Percentiles rank a stretch among this genome's conserved stretches.
Evolutionary conservation across 1,140 invertebrate genomes (phyloP).

Genomic region (Ips nitidus): DNA sequence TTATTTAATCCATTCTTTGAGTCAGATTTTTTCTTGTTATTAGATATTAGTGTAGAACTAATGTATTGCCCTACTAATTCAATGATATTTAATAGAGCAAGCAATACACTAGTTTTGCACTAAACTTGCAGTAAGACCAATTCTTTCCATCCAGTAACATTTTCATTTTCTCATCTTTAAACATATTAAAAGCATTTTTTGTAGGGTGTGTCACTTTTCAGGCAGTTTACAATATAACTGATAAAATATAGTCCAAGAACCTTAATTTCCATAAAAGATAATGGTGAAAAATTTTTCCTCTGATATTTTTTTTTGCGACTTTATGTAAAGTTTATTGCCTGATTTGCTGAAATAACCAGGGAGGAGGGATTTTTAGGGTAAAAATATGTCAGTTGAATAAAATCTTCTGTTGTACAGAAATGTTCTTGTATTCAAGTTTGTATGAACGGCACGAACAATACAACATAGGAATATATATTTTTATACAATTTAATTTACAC

Average conservation of each 20-base stretch:
- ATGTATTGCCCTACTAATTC: no score
- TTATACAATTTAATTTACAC: not conserved
- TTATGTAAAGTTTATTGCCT: conserved; percentile 4
- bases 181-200: not conserved
- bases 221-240: not conserved
- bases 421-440: not conserved
- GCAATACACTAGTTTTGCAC: no score
- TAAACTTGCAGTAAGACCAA: not conserved
- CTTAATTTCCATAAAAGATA: not conserved
- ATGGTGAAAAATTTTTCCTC: not conserved
- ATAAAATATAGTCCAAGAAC: not conserved
- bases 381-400: not conserved
- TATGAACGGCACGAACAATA: not conserved
- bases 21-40: no score
- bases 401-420: not conserved
- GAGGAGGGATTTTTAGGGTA: not conserved
- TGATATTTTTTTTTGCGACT: conserved; percentile 1
- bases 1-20: no score
- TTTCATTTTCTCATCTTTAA: no score
- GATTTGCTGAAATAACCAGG: not conserved
- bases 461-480: not conserved
- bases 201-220: not conserved
- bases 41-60: no score
- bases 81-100: no score
- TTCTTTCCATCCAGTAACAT: not conserved